Evolutionary conservation across 2,888 invertebrate genomes (phyloP).

Genomic region (Lasius platythorax): DNA sequence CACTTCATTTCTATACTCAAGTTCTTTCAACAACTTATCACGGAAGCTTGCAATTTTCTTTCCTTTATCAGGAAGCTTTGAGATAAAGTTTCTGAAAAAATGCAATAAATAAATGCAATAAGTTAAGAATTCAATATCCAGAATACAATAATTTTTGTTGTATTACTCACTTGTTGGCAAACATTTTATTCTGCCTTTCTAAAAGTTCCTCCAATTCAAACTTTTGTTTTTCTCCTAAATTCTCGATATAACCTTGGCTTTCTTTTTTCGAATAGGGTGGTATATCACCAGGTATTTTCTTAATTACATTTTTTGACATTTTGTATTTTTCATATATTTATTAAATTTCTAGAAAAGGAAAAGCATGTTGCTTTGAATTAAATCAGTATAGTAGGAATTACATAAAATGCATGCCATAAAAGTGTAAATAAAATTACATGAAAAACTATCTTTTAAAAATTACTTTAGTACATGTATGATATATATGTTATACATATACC

Average conservation of each 20-base stretch:
- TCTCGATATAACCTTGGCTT: conserved; percentile 87
- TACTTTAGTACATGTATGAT: no score
- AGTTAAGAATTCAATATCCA: background rate
- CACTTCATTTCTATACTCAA: conserved; percentile 87
- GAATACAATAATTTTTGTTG: background rate
- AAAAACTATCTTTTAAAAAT: background rate
- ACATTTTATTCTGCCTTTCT: conserved; percentile 87
- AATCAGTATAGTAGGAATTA: background rate
- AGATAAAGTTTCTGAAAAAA: conserved; percentile 86
- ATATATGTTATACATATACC: background rate
- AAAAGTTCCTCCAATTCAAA: conserved; percentile 87
- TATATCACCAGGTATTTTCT: conserved; percentile 87
- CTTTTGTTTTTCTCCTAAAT: conserved; percentile 86
- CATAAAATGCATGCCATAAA: background rate
- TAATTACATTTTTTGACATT: conserved; percentile 76
- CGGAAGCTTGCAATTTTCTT: conserved; percentile 87
- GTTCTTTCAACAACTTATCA: conserved; percentile 86
- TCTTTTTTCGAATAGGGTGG: conserved; percentile 86
- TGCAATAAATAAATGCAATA: background rate
- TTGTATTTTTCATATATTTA: background rate
- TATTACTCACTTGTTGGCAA: conserved; percentile 85
- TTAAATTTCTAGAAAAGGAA: conserved; percentile 10
- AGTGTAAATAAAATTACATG: background rate
- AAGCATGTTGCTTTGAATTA: background rate
- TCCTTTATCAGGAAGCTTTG: conserved; percentile 88